Evolutionary conservation across 2,797 vertebrate genomes (phyloP).

Genomic region (Heliangelus exortis): DNA sequence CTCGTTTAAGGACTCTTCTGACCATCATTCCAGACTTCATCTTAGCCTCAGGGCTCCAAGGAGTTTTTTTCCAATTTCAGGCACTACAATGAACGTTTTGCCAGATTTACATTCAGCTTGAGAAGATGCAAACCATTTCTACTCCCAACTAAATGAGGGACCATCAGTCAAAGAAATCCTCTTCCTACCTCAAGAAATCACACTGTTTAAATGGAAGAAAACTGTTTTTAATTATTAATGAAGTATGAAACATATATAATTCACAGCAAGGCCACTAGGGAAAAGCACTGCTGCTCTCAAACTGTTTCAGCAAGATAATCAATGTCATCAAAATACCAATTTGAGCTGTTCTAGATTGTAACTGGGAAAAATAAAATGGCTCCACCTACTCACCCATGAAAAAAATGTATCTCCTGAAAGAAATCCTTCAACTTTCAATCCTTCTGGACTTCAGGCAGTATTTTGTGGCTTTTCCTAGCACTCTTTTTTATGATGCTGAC

Average conservation of each 20-base stretch:
- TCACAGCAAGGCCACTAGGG: not conserved
- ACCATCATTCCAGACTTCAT: not conserved
- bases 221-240: not conserved
- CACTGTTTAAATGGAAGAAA: not conserved
- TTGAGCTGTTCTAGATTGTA: not conserved
- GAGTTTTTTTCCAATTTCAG: conserved; percentile 4
- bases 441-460: not conserved
- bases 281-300: not conserved
- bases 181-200: conserved; percentile 18
- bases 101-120: not conserved
- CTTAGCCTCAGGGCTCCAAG: not conserved
- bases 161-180: not conserved
- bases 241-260: not conserved
- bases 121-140: not conserved
- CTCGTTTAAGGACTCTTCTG: not conserved
- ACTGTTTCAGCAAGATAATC: conserved; percentile 1
- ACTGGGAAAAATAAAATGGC: not conserved
- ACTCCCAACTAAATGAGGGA: not conserved
- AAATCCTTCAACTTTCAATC: not conserved
- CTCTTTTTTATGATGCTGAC: conserved; percentile 2
- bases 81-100: not conserved
- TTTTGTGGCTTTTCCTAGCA: conserved; percentile 21
- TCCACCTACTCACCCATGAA: conserved; percentile 24
- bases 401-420: not conserved
- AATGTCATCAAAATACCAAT: not conserved